A percentile compares a stretch with the other conserved stretches of the same genome.
Evolutionary conservation across 1,140 invertebrate species (phyloP).

Genomic region (Pinna nobilis): DNA sequence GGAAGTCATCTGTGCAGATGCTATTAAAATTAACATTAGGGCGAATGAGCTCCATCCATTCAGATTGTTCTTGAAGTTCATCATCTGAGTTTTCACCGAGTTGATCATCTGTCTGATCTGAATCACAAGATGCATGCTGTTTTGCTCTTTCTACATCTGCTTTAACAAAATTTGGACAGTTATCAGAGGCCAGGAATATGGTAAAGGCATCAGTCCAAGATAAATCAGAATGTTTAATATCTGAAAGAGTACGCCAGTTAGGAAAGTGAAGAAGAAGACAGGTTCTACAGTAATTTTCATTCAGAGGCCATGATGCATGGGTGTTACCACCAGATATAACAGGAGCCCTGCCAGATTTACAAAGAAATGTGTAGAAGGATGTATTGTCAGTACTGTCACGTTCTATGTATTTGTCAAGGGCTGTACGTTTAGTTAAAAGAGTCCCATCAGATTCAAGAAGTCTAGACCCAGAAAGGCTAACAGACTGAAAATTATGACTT

Average conservation of each 20-base stretch:
- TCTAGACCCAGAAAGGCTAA: constrained; percentile 32
- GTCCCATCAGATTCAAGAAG: constrained; percentile 20
- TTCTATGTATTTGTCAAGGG: constrained; percentile 35
- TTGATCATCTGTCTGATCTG: background rate
- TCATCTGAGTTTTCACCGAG: background rate
- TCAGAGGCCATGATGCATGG: constrained; percentile 31
- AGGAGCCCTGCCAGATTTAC: constrained; percentile 30
- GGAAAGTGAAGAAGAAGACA: constrained; percentile 36
- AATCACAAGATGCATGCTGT: background rate
- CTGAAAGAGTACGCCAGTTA: constrained; percentile 29
- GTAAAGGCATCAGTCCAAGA: constrained; percentile 26
- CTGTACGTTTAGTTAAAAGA: constrained; percentile 22
- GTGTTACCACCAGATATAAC: constrained; percentile 26
- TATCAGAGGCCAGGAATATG: constrained; percentile 13
- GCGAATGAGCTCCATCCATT: constrained; percentile 40
- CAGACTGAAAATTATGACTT: constrained; percentile 36
- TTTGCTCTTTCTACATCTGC: constrained; percentile 40
- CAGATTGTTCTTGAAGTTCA: constrained; percentile 8
- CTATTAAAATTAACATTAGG: constrained; percentile 26
- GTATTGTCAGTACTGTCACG: constrained; percentile 2
- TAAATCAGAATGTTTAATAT: constrained; percentile 27
- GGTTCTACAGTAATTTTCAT: constrained; percentile 29
- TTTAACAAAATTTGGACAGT: constrained; percentile 47
- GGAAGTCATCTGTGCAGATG: background rate
- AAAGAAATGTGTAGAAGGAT: constrained; percentile 28